Percentiles rank a stretch among this genome's conserved stretches.
These are phyloP conservation scores for Prunella fulvescens DNA, from an alignment of 2,113 vertebrate species.

Conservation along the genomic window DNA sequence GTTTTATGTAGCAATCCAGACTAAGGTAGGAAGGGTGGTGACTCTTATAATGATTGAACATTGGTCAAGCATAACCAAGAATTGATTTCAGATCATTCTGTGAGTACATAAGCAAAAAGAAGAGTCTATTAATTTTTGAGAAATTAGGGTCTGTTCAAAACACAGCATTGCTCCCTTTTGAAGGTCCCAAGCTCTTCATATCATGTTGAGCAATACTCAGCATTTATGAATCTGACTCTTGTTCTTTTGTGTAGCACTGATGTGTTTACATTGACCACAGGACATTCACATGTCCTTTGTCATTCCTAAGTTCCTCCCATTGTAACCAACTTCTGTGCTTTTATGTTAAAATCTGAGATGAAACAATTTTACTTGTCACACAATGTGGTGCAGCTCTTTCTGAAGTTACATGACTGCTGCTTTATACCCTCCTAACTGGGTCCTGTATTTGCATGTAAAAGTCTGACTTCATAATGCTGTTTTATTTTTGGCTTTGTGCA, in stretches of 20 bases:
- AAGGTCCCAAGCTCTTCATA: background rate
- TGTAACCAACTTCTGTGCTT: background rate
- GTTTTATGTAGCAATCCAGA: background rate
- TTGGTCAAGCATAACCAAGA: background rate
- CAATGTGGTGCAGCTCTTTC: background rate
- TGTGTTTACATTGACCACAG: background rate
- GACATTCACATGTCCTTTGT: background rate
- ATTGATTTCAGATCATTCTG: background rate
- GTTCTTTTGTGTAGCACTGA: background rate
- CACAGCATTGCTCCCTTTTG: background rate
- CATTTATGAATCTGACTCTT: background rate
- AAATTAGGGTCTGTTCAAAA: background rate
- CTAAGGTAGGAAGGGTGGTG: background rate
- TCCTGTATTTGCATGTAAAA: slow-evolving; percentile 54
- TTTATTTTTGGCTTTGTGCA: slow-evolving; percentile 57
- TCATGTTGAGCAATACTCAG: background rate
- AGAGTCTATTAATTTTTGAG: background rate
- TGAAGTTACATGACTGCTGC: background rate
- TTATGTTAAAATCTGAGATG: background rate
- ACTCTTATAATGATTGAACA: background rate
- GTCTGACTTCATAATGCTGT: slow-evolving; percentile 41
- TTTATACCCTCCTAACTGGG: background rate
- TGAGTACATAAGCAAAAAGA: background rate
- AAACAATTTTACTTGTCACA: background rate
- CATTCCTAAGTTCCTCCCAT: background rate